These are phyloP conservation scores for Coregonus ussuriensis DNA, from an alignment of 2,797 vertebrate species.

Conservation along the genomic window DNA sequence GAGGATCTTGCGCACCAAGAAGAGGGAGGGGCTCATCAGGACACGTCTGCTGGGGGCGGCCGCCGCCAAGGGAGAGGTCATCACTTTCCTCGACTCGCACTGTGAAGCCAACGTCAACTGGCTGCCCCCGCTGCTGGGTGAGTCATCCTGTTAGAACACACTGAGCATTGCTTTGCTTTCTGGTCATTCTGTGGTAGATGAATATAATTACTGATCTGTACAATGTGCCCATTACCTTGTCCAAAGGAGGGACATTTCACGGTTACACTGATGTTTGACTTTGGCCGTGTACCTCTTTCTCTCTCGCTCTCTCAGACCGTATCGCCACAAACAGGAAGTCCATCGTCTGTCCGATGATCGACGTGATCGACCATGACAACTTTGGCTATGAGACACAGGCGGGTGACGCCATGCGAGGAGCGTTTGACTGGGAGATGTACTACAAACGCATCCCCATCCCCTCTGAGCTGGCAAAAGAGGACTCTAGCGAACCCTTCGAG, in stretches of 20 bases:
- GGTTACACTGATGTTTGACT: not conserved
- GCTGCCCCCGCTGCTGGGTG: constrained; percentile 87
- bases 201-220: too few relatives aligned
- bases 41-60: constrained; percentile 86
- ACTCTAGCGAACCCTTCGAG: constrained; percentile 89
- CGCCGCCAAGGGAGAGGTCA: constrained; percentile 83
- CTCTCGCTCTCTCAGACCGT: constrained; percentile 62
- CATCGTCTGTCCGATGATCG: constrained; percentile 92
- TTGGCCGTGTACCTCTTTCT: not conserved
- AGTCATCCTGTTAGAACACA: constrained; percentile 41
- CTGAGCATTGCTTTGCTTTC: not conserved
- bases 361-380: constrained; percentile 93
- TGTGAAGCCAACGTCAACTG: constrained; percentile 90
- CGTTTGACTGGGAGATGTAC: constrained; percentile 95
- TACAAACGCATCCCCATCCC: constrained; percentile 91
- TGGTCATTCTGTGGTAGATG: too few relatives aligned
- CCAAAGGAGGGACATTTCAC: not conserved
- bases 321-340: constrained; percentile 88
- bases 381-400: constrained; percentile 92
- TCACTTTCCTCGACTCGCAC: constrained; percentile 89
- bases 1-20: constrained; percentile 86
- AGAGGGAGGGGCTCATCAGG: constrained; percentile 87
- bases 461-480: constrained; percentile 81
- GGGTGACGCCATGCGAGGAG: constrained; percentile 88
- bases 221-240: not conserved